Evolutionary conservation across 2,888 invertebrate genomes (phyloP).

Genomic region (Melolontha melolontha): DNA sequence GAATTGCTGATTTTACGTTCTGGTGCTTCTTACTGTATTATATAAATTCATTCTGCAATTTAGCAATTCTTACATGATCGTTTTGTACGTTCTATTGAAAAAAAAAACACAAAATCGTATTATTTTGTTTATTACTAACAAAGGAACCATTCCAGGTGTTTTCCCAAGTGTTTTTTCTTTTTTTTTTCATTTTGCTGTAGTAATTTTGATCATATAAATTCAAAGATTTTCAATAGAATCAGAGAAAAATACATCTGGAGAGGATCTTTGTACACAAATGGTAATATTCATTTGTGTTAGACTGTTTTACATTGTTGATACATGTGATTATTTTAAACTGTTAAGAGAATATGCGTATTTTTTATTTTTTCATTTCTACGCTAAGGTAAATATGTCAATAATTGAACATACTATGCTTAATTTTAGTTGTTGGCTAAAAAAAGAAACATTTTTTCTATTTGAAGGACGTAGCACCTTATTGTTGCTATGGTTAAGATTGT

Average conservation of each 20-base stretch:
- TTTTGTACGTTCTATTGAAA: not conserved
- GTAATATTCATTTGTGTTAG: not conserved
- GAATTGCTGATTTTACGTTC: conserved; percentile 38
- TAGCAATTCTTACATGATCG: not conserved
- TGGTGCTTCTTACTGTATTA: conserved; percentile 34
- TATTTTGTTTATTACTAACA: not conserved
- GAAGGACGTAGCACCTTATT: no score
- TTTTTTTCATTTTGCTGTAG: no score
- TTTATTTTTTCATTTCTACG: not conserved
- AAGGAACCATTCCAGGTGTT: no score
- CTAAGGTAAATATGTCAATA: no score
- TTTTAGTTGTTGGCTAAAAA: no score
- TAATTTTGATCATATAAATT: no score
- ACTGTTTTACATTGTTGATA: not conserved
- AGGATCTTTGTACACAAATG: not conserved
- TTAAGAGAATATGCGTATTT: conserved; percentile 9
- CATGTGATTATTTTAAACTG: conserved; percentile 28
- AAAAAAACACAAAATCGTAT: not conserved
- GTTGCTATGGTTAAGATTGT: no score
- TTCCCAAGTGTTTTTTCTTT: no score
- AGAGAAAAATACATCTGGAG: no score
- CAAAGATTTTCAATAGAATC: no score
- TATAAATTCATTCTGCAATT: conserved; percentile 1
- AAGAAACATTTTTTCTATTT: no score
- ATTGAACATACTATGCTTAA: no score